Conservation (phyloP, 1,140 invertebrate species). For the Drosophila subobscura region DNA sequence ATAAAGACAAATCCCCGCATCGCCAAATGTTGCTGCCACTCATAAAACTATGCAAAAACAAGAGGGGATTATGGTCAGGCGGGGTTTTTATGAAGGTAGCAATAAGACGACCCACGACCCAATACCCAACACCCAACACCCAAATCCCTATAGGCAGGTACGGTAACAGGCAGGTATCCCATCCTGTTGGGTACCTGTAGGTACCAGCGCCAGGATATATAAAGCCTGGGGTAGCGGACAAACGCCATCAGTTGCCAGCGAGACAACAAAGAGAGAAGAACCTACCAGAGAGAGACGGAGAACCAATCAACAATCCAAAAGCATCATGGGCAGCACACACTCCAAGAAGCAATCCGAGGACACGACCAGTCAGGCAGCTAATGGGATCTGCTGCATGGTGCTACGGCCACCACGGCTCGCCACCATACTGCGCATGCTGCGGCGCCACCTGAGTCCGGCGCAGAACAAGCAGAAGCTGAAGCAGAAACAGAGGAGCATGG, state of each 20-base stretch:
- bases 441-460: constrained; percentile 33
- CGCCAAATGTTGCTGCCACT: constrained; percentile 35
- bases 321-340: constrained; percentile 43
- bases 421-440: constrained; percentile 45
- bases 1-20: constrained; percentile 16
- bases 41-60: constrained; percentile 50
- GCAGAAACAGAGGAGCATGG: constrained; percentile 31
- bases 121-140: neutral
- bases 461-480: constrained; percentile 8
- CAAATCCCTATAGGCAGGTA: constrained; percentile 28
- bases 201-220: neutral
- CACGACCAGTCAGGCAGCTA: constrained; percentile 3
- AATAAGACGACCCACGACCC: constrained; percentile 21
- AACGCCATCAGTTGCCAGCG: constrained; percentile 35
- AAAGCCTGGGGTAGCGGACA: neutral
- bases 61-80: constrained; percentile 43
- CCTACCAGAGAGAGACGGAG: neutral
- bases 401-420: constrained; percentile 14
- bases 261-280: constrained; percentile 1
- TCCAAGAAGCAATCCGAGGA: constrained; percentile 21
- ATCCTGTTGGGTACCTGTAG: neutral
- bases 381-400: constrained; percentile 27
- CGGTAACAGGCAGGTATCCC: constrained; percentile 13
- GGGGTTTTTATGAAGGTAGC: constrained; percentile 30
- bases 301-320: neutral